Evolutionary conservation across 2,797 vertebrate species (phyloP), one percentile per base, ranked within the genome.

Genomic region (Aldrovandia affinis): DNA sequence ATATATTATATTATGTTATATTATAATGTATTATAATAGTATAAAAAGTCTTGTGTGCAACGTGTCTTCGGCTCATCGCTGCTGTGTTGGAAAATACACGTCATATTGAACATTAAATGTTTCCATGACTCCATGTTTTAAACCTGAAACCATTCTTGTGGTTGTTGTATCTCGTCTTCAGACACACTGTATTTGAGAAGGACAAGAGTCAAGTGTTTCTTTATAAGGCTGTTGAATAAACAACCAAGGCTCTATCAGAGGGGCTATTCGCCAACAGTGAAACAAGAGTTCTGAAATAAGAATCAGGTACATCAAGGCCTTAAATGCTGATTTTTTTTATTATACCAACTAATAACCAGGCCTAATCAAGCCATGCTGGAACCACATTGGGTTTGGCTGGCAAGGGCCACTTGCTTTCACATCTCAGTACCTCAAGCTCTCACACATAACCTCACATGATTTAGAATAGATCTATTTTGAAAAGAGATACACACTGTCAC

Each of bases 221-320:
- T 65, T 52, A 61, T 83, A 42, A 83, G 83, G 42, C 57, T 65
- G 59, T 65, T 65, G 77, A 52, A 61, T n/a, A 61, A 61, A n/a
- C 3, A 28, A 7, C 57, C 22, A 61, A 4, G 22, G 22, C 57
- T 22, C 22, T 63, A 30, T 30, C 61, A 30, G 61, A 9, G 61
- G 61, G n/a, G 1, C 2, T 63, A 30, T 30, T 63, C 20, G n/a
- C n/a, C 61, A 30, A 63, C 61, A 14, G 61, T 30, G 61, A 30
- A 57, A 57, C 14, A 20, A 15, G 55, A 57, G 18, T 25, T 25
- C 57, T 61, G 2, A 61, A 61, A 61, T n/a, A 61, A 61, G 20
- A n/a, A 20, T 15, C 55, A 57, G 55, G 15, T 33, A 20, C 5
- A 57, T 15, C 65, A 15, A 39, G 65, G 30, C 33, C 65, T 70